Evolutionary conservation across 2,888 invertebrate species (phyloP), one percentile per base, ranked within the genome.

Genomic region (Omphaloscelis lunosa): DNA sequence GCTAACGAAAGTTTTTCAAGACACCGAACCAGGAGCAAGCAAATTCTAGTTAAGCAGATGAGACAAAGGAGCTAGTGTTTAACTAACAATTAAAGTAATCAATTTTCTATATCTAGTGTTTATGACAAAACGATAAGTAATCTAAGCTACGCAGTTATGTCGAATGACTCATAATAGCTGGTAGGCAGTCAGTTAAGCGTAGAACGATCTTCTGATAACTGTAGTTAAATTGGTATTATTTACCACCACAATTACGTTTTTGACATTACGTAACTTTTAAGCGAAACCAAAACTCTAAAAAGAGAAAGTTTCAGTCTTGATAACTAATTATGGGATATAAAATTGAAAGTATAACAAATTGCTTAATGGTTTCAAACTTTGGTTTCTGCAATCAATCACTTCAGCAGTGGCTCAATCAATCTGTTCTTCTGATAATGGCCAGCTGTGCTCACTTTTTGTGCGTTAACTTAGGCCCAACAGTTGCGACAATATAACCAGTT

Each of bases 261-360:
- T 89, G 82, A 84, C 58, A 86, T 91, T 91, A 86, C 87, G 86
- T 84, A 91, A 91, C 75, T 76, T 65, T 80, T 80, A 79, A 80
- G 73, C 88, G 89, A 86, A 89, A 88, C 86, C 86, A 89, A 92
- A 92, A 93, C 86, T 89, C 81, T 84, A 92, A 91, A 79, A 92
- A 93, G 93, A 91, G 95, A 95, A 95, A 95, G 95, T 92, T 89
- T 88, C 86, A 88, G 91, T 87, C 89, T 88, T 87, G 88, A 90
- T 93, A 90, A 93, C 91, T 91, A 92, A 94, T 93, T 92, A 93
- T 92, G 91, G 90, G 89, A 90, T 90, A 92, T 92, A 93, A 92
- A 93, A 93, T 91, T 87, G 93, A 94, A 93, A 94, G 94, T 93
- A 93, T 92, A 92, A 93, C 93, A 92, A 93, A 94, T 93, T 91